Percentiles rank a stretch among this genome's conserved stretches.
These are phyloP conservation scores for Caenorhabditis brenneri DNA, from an alignment of 1,140 invertebrate species.

Conservation along the genomic window DNA sequence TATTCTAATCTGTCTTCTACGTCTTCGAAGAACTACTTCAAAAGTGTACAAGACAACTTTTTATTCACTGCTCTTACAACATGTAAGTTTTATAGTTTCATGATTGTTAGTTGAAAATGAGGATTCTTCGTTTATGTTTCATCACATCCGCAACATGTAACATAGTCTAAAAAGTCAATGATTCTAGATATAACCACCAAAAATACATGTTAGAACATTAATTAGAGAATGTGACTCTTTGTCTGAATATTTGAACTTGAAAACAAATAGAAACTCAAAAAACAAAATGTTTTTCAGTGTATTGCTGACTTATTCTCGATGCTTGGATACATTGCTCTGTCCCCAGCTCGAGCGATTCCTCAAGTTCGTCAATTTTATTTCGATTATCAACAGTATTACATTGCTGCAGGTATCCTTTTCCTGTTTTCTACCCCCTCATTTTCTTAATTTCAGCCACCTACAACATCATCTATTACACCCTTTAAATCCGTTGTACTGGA, in stretches of 20 bases:
- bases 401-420: conserved; percentile 11
- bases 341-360: neutral
- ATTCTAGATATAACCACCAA: no score
- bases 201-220: no score
- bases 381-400: neutral
- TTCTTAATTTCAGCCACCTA: neutral
- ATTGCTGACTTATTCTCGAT: neutral
- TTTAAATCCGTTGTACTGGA: neutral
- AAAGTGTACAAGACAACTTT: neutral
- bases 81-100: neutral
- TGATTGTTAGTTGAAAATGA: no score
- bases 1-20: neutral
- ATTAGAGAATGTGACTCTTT: no score
- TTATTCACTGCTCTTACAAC: neutral
- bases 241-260: no score
- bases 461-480: neutral
- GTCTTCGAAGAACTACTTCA: neutral
- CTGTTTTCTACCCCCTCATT: neutral
- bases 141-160: no score
- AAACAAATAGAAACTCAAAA: no score
- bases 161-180: no score
- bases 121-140: no score
- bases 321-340: neutral
- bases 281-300: neutral
- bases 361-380: neutral